Evolutionary conservation across 2,888 invertebrate genomes (phyloP).

Genomic region (Harmothoe impar): DNA sequence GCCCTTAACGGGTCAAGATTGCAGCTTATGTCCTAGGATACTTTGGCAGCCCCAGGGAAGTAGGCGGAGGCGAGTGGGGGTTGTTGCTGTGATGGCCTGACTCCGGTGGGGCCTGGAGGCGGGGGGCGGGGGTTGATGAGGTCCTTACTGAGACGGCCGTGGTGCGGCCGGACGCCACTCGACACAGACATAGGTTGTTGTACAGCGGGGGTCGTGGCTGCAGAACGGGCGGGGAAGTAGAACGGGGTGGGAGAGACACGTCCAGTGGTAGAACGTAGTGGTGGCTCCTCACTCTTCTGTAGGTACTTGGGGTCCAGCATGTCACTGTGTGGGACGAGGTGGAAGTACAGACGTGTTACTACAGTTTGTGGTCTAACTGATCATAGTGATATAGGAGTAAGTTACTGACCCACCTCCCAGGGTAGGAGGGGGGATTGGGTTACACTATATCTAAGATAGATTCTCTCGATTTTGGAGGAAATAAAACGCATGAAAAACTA

Average conservation of each 20-base stretch:
- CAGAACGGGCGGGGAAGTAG: constrained; percentile 3
- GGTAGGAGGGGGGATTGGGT: no score
- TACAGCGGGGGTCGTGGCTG: not conserved
- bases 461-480: no score
- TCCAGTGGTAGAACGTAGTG: not conserved
- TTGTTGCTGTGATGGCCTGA: not conserved
- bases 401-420: no score
- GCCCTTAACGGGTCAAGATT: no score
- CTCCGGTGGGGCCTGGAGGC: not conserved
- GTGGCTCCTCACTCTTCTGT: constrained; percentile 74
- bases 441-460: no score
- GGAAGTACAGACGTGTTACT: no score
- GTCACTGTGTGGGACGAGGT: constrained; percentile 74
- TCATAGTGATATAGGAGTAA: no score
- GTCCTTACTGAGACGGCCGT: constrained; percentile 27
- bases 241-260: not conserved
- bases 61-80: constrained; percentile 49
- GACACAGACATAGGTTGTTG: not conserved
- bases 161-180: not conserved
- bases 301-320: constrained; percentile 79
- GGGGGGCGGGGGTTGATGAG: not conserved
- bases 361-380: no score
- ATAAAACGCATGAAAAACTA: no score
- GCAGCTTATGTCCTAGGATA: not conserved
- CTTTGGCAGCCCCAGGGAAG: constrained; percentile 52